These are phyloP conservation scores for Hermodice carunculata DNA, from an alignment of 2,888 invertebrate genomes.

Conservation along the genomic window DNA sequence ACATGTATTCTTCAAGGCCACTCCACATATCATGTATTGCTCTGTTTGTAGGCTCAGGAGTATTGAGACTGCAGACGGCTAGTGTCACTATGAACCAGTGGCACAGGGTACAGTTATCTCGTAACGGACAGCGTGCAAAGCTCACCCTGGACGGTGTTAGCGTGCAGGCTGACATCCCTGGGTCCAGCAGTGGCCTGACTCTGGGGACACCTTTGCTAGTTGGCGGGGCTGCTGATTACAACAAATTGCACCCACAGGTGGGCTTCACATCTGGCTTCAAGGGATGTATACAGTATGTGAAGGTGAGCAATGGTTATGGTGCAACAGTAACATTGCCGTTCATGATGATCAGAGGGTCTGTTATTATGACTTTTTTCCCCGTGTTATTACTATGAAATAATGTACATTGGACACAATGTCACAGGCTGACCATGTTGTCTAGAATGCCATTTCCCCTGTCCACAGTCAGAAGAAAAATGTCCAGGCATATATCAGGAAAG, in stretches of 20 bases:
- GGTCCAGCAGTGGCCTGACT: conserved; percentile 7
- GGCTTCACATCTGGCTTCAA: conserved; percentile 1
- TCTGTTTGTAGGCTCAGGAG: conserved; percentile 9
- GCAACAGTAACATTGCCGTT: background rate
- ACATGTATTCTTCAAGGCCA: no score
- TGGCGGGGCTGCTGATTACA: background rate
- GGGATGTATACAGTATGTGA: conserved; percentile 8
- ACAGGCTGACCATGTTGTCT: no score
- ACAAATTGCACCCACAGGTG: conserved; percentile 1
- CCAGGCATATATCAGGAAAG: no score
- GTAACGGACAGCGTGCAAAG: conserved; percentile 3
- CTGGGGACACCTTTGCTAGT: conserved; percentile 2
- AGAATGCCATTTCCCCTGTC: no score
- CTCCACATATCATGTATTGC: no score
- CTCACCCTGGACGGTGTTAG: conserved; percentile 5
- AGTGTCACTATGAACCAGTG: background rate
- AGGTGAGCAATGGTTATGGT: conserved; percentile 6
- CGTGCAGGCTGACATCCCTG: conserved; percentile 1
- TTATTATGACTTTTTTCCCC: background rate
- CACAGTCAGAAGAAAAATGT: no score
- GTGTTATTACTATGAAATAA: no score
- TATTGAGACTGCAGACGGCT: conserved; percentile 3
- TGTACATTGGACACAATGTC: no score
- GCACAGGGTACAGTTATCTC: conserved; percentile 1
- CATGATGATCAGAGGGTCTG: background rate